These are phyloP conservation scores for Microctenopoma lineatum DNA, from an alignment of 2,797 vertebrate species.

Conservation along the genomic window DNA sequence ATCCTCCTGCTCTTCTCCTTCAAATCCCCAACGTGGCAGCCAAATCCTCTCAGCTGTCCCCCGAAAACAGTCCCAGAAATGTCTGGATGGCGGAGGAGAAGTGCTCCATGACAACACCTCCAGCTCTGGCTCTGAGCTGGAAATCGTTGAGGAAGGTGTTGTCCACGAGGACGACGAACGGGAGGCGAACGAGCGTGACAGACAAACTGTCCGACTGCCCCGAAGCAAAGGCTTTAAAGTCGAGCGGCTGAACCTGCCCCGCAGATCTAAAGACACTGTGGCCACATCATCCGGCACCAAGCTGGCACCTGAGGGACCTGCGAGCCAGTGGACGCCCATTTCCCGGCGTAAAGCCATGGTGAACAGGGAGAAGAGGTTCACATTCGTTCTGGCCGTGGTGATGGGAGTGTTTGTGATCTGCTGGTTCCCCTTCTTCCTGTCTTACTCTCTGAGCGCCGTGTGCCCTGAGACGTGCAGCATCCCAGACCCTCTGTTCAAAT, in stretches of 20 bases:
- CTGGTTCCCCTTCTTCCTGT: constrained; percentile 91
- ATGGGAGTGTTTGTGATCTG: constrained; percentile 88
- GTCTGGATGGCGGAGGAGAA: not conserved
- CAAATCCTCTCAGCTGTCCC: constrained; percentile 27
- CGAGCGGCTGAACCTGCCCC: constrained; percentile 30
- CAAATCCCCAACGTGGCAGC: constrained; percentile 2
- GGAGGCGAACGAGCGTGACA: fast-evolving
- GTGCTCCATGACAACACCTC: constrained; percentile 48
- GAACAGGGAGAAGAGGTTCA: constrained; percentile 90
- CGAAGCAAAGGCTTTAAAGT: constrained; percentile 41
- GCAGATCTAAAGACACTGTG: constrained; percentile 52
- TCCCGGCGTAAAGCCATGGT: constrained; percentile 84
- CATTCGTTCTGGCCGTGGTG: constrained; percentile 87
- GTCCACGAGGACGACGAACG: not conserved
- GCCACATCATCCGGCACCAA: constrained; percentile 65
- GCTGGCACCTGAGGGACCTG: constrained; percentile 49
- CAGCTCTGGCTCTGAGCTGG: constrained; percentile 66
- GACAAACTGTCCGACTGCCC: not conserved
- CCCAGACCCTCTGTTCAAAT: constrained; percentile 82
- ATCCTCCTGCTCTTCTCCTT: constrained; percentile 5
- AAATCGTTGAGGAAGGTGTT: constrained; percentile 5
- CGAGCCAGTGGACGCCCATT: constrained; percentile 51
- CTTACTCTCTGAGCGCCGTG: constrained; percentile 83
- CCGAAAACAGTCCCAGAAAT: constrained; percentile 6
- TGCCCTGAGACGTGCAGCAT: constrained; percentile 78